Percentiles rank a stretch among this genome's conserved stretches.
Evolutionary conservation across 1,140 invertebrate species (phyloP).

Genomic region (Anadara kagoshimensis): DNA sequence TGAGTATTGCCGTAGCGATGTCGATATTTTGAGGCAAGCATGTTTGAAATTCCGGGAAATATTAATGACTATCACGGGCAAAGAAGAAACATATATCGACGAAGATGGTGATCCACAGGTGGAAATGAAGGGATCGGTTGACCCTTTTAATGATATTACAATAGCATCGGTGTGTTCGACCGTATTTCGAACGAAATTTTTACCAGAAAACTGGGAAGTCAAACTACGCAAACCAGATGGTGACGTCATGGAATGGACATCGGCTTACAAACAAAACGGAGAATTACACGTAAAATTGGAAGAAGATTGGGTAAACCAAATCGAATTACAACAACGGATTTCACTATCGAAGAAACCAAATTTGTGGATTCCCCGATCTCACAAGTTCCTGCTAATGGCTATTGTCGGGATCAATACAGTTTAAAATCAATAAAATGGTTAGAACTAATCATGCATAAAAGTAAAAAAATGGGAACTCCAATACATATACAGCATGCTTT

Average conservation of each 20-base stretch:
- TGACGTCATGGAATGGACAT: no score
- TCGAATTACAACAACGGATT: not conserved
- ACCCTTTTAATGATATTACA: no score
- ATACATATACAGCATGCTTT: slow-evolving; percentile 15
- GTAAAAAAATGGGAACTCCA: slow-evolving; percentile 33
- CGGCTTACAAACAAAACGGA: no score
- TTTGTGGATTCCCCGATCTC: slow-evolving; percentile 26
- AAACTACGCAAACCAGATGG: no score
- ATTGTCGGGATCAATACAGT: slow-evolving; percentile 25
- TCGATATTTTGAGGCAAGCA: slow-evolving; percentile 38
- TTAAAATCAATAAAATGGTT: slow-evolving; percentile 35
- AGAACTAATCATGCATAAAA: slow-evolving; percentile 27
- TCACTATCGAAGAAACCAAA: slow-evolving; percentile 7
- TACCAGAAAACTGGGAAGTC: no score
- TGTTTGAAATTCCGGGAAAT: slow-evolving; percentile 35
- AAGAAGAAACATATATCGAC: not conserved
- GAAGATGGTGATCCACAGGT: not conserved
- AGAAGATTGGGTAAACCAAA: no score
- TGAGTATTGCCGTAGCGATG: slow-evolving; percentile 26
- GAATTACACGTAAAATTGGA: no score
- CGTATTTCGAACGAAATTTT: no score
- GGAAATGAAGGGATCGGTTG: not conserved
- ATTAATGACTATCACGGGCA: slow-evolving; percentile 16
- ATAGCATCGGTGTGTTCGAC: no score
- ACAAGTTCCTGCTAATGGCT: slow-evolving; percentile 31